Evolutionary conservation across 2,888 invertebrate species (phyloP), one percentile per base, ranked within the genome.

Genomic region (Dryomyza anilis): DNA sequence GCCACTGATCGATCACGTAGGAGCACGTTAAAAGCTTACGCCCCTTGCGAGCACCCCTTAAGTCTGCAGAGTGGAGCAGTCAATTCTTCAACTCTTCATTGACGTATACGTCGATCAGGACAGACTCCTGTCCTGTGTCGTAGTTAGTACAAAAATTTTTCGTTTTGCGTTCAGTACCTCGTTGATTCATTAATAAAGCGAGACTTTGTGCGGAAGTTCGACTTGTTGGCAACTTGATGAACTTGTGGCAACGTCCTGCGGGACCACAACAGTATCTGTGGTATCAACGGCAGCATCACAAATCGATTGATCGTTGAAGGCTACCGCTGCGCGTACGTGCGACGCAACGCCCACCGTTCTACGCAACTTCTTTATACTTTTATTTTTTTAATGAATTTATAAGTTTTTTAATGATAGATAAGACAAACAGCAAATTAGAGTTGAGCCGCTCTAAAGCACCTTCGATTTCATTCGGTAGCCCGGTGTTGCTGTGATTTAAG

Each of bases 1-100:
- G 68, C 64, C 61, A 63, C 63, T 72, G 71, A 73, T 71, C 73
- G 72, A 74, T 74, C 73, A 73, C 71, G 73, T 73, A 67, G 62
- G 67, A 67, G 69, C 66, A 67, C 59, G 70, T 64, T 67, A 69
- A 69, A 68, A 66, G 65, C 64, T 46, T 66, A 68, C 71, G 71
- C 71, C 71, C 68, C 33, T 64, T 65, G 25, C 63, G 50, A 33
- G 59, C 64, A 62, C 60, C 33, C 36, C n/a, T n/a, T n/a, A n/a
- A n/a, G n/a, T n/a, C n/a, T n/a, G n/a, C n/a, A n/a, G n/a, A n/a
- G n/a, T n/a, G n/a, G n/a, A n/a, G 36, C 39, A 25, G 12, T 46
- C 56, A 19, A 52, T 21, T 19, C 30, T 39, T 33, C 7, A 39
- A 39, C 39, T 12, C 12, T 39, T 7, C 2, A 39, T n/a, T 2